A percentile compares a stretch with the other conserved stretches of the same genome.
Evolutionary conservation across 2,888 invertebrate species (phyloP).

Genomic region (Philereme vetulata): DNA sequence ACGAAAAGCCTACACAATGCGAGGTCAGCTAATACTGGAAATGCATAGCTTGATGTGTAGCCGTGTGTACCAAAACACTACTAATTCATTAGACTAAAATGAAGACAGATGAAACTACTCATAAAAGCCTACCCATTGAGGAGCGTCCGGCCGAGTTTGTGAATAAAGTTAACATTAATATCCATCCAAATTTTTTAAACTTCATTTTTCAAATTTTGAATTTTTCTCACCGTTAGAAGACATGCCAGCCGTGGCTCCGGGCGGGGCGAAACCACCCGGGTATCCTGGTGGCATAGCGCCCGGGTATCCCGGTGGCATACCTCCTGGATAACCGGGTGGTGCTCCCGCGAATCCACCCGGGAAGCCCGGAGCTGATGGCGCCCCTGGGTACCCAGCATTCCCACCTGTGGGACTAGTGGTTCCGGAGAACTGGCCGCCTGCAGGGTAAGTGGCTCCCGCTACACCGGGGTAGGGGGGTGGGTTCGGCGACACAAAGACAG

Average conservation of each 20-base stretch:
- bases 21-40: no score
- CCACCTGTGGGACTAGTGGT: slow-evolving; percentile 47
- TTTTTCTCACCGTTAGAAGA: slow-evolving; percentile 66
- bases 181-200: slow-evolving; percentile 3
- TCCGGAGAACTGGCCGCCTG: slow-evolving; percentile 56
- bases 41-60: no score
- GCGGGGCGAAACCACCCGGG: slow-evolving; percentile 40
- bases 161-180: slow-evolving; percentile 24
- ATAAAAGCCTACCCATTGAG: slow-evolving; percentile 49
- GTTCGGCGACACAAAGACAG: slow-evolving; percentile 94
- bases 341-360: slow-evolving; percentile 49
- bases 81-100: no score
- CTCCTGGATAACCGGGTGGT: slow-evolving; percentile 37
- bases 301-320: slow-evolving; percentile 50
- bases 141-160: slow-evolving; percentile 51
- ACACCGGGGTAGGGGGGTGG: slow-evolving; percentile 98
- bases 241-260: slow-evolving; percentile 56
- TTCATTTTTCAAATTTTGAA: slow-evolving; percentile 31
- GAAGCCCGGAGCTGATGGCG: slow-evolving; percentile 49
- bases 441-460: slow-evolving; percentile 58
- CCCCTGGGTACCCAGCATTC: slow-evolving; percentile 37
- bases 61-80: no score
- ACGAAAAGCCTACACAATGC: no score
- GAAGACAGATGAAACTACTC: slow-evolving; percentile 17
- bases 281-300: slow-evolving; percentile 43